Evolutionary conservation across 2,113 vertebrate species (phyloP).

Genomic region (Procavia capensis): DNA sequence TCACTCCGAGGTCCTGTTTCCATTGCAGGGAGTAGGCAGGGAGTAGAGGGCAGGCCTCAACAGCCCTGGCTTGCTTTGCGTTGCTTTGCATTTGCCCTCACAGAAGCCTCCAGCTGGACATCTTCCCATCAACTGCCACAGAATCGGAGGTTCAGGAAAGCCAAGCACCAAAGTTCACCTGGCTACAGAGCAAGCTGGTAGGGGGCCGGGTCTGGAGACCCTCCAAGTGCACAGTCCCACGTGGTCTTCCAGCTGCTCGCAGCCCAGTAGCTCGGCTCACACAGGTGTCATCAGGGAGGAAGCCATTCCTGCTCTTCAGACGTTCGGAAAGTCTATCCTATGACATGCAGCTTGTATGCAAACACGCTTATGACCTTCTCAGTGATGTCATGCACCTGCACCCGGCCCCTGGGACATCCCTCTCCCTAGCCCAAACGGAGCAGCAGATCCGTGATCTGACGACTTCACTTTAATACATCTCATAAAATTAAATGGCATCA

Average conservation of each 20-base stretch:
- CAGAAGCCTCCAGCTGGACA: neutral
- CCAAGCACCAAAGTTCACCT: neutral
- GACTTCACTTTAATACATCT: slow-evolving; percentile 51
- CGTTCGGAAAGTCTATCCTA: neutral
- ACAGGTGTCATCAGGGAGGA: neutral
- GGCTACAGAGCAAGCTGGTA: neutral
- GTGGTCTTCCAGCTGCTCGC: too few relatives aligned
- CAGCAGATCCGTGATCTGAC: slow-evolving; percentile 32
- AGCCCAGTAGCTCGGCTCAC: neutral
- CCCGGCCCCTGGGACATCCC: neutral
- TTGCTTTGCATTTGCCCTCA: neutral
- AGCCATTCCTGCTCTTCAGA: neutral
- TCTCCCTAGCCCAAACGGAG: neutral
- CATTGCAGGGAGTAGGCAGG: neutral
- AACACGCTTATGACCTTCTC: neutral
- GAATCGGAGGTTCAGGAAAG: neutral
- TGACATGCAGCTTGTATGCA: neutral
- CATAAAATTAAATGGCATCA: slow-evolving; percentile 71
- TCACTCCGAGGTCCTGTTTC: neutral
- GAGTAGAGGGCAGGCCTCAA: too few relatives aligned
- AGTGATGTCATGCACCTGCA: neutral
- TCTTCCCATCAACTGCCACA: neutral
- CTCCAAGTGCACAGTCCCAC: neutral
- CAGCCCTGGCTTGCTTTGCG: neutral
- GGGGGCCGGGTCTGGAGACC: rapidly evolving